Base-by-base conservation (phyloP, 1,140 invertebrate species). In the Rhyacophila brunnea region DNA sequence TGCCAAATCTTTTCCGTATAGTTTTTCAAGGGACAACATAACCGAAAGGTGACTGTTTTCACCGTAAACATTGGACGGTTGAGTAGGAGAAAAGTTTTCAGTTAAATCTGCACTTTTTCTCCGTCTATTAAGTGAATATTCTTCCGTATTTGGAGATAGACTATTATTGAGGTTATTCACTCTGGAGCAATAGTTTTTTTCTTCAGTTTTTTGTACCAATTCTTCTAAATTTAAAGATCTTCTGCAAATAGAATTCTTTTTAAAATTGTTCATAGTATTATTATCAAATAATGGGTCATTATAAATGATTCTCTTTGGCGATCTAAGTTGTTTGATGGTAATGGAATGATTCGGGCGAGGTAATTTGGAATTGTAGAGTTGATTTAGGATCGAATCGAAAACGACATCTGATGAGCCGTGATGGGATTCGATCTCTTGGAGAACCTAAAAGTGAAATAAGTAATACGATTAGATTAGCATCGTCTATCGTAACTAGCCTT, bases 391-490 rank as follows among this genome's bases (percentile, higher is more conserved):
- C 19, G 73, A 69, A 57, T 81, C 77, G 19, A 82, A 72, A 55
- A 80, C 71, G n/a, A 75, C 68, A 55, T 86, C 80, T 1, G 83
- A 80, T 44, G 81, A 72, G 55, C 86, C 86, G 71, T 88, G 86
- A 52, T 83, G 77, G 10, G 80, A 81, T 72, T 87, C 85, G 17
- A 91, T 75, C 71, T 89, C 87, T 69, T 82, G 72, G 15, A 92
- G 70, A 5, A 90, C 75, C 82, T 87, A 66, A 0, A 66, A 64
- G 10, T 44, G 53, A 46, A 42, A 60, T 35, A 36, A 20, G 18
- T 15, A 36, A 50, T 15, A n/a, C n/a, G n/a, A n/a, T n/a, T n/a
- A n/a, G n/a, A n/a, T n/a, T n/a, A n/a, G n/a, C n/a, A n/a, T n/a
- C n/a, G n/a, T n/a, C n/a, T n/a, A n/a, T n/a, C n/a, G n/a, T n/a